Evolutionary conservation across 2,888 invertebrate genomes (phyloP).

Genomic region (Lingula anatina): DNA sequence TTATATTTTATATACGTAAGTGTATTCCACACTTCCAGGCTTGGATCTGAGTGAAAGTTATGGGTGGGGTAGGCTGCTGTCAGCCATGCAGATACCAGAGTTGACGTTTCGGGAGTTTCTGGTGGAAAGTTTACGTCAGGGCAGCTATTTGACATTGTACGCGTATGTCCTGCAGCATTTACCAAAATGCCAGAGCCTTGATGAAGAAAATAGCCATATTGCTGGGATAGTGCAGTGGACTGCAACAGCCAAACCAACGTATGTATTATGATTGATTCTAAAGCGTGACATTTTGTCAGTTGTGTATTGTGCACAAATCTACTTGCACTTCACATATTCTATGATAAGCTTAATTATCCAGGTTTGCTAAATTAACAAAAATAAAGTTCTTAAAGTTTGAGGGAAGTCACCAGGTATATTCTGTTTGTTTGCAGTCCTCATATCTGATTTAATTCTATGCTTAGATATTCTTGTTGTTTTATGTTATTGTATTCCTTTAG

Average conservation of each 20-base stretch:
- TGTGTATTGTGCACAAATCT: neutral
- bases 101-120: conserved; percentile 36
- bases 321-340: neutral
- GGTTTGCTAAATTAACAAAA: neutral
- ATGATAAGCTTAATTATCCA: neutral
- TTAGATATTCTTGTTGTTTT: too few relatives aligned
- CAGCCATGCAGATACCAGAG: conserved; percentile 41
- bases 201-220: conserved; percentile 30
- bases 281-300: neutral
- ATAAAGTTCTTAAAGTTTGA: too few relatives aligned
- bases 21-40: too few relatives aligned
- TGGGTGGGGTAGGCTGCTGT: conserved; percentile 37
- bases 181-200: conserved; percentile 29
- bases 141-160: conserved; percentile 37
- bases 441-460: too few relatives aligned
- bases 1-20: too few relatives aligned
- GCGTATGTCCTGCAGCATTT: conserved; percentile 34
- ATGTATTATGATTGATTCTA: conserved; percentile 3
- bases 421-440: too few relatives aligned
- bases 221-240: conserved; percentile 37
- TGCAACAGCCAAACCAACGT: conserved; percentile 34
- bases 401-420: too few relatives aligned
- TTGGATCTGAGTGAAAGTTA: conserved; percentile 9
- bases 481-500: too few relatives aligned
- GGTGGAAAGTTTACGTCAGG: conserved; percentile 27